A percentile compares a stretch with the other conserved stretches of the same genome.
These are phyloP conservation scores for Clarias macrocephalus DNA, from an alignment of 2,113 vertebrate genomes.

Conservation along the genomic window DNA sequence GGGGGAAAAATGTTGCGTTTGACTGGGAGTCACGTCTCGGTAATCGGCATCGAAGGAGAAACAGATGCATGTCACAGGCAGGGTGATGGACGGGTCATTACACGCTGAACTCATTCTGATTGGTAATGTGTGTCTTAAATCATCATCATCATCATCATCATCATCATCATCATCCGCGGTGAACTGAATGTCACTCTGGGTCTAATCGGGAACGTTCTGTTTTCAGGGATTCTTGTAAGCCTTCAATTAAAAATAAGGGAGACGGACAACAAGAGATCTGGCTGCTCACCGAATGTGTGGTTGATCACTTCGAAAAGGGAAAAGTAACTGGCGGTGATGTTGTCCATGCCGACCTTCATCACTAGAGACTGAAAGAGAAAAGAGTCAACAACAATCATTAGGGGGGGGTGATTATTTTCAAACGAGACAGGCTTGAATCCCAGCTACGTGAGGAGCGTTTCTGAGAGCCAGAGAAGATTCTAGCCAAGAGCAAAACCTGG, in stretches of 20 bases:
- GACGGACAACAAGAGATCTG: neutral
- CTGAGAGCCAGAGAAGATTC: neutral
- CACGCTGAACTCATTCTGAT: neutral
- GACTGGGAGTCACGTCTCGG: neutral
- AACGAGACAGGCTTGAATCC: neutral
- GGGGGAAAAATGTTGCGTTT: neutral
- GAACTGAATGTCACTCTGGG: neutral
- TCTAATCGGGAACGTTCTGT: neutral
- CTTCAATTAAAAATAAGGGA: neutral
- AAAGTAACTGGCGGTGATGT: constrained; percentile 91
- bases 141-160: neutral
- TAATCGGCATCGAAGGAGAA: neutral
- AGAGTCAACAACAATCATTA: neutral
- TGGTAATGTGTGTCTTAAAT: neutral
- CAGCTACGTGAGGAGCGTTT: neutral
- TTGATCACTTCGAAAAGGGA: constrained; percentile 96
- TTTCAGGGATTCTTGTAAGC: neutral
- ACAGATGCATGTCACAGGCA: neutral
- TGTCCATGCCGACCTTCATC: constrained; percentile 93
- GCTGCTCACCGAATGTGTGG: constrained; percentile 89
- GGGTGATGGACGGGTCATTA: neutral
- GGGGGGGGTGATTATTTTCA: too few relatives aligned
- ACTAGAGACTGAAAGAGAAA: constrained; percentile 79
- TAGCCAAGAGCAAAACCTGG: neutral
- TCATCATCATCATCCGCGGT: neutral